These are phyloP conservation scores for Zygaena filipendulae DNA, from an alignment of 2,888 invertebrate species.

Conservation along the genomic window DNA sequence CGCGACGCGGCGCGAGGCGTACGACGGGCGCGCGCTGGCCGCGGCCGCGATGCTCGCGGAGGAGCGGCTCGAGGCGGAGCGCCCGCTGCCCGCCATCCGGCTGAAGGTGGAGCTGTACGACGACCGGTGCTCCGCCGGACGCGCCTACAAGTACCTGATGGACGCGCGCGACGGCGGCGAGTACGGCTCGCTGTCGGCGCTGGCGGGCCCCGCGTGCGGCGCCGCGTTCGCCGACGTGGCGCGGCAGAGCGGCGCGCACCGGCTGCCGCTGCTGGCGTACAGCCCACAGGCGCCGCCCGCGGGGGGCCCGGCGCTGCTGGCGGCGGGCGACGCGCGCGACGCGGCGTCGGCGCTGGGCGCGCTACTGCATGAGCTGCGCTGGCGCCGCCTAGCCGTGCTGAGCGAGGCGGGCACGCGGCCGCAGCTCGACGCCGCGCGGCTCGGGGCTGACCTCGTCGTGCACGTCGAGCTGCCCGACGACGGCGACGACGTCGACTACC, in stretches of 20 bases:
- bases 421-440: slow-evolving; percentile 26
- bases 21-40: slow-evolving; percentile 27
- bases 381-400: slow-evolving; percentile 40
- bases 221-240: slow-evolving; percentile 42
- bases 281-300: slow-evolving; percentile 32
- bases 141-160: slow-evolving; percentile 38
- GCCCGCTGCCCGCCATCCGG: slow-evolving; percentile 11
- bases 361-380: slow-evolving; percentile 24
- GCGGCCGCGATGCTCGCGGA: slow-evolving; percentile 42
- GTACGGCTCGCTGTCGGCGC: slow-evolving; percentile 38
- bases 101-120: slow-evolving; percentile 38
- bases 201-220: slow-evolving; percentile 47
- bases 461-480: slow-evolving; percentile 47
- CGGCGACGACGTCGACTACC: slow-evolving; percentile 21
- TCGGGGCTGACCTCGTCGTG: slow-evolving; percentile 27
- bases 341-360: slow-evolving; percentile 22
- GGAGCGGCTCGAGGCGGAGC: slow-evolving; percentile 20
- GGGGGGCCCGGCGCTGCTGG: slow-evolving; percentile 13
- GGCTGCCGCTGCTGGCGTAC: slow-evolving; percentile 42
- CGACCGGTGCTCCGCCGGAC: slow-evolving; percentile 38
- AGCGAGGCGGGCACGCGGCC: slow-evolving; percentile 35
- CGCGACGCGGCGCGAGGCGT: slow-evolving; percentile 24
- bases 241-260: slow-evolving; percentile 33
- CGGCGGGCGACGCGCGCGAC: slow-evolving; percentile 35
- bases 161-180: slow-evolving; percentile 38